Evolutionary conservation across 2,113 vertebrate genomes (phyloP), one percentile per base, ranked within the genome.

Genomic region (Poecilia latipinna): DNA sequence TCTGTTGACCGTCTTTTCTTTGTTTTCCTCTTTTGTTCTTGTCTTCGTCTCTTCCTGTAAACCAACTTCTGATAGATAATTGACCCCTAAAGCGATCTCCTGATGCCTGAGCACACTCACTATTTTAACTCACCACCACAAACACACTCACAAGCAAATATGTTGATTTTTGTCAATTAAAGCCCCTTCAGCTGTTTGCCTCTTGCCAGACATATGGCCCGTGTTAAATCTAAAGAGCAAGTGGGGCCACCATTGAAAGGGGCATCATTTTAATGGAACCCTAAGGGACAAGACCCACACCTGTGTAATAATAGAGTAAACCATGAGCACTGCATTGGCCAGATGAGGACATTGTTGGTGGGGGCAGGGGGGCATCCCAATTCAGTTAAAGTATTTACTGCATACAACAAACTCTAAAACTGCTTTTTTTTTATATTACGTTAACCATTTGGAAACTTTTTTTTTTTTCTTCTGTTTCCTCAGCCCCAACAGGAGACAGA

Each of bases 121-220:
- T 33, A 83, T 79, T 66, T 8, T 57, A 78, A 71, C 70, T 75
- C 75, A 54, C 61, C 71, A 77, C 63, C 57, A 60, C 19, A 57
- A 57, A n/a, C 51, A 48, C 64, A 69, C 65, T 62, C 76, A 68
- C 68, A 35, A 74, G 75, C 86, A 91, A 94, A 95, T 94, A 94
- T 95, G 95, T 95, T 94, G 93, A 95, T 95, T 94, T 94, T 77
- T 92, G 87, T 94, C 93, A 95, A 94, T 95, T 95, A 95, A 93
- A 93, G 89, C 87, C 51, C 90, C 77, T 86, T 95, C 94, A 95
- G 94, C 94, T 95, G 95, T 93, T 94, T 91, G 92, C 91, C 90
- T 95, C 92, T 92, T 95, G 94, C 87, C 89, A 92, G 92, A 93
- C 95, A 95, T 95, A 95, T 95, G 95, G 94, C 92, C 87, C 65